Base-by-base conservation (phyloP, 35 echinoderm and acorn worm genomes). In the Diadema setosum region DNA sequence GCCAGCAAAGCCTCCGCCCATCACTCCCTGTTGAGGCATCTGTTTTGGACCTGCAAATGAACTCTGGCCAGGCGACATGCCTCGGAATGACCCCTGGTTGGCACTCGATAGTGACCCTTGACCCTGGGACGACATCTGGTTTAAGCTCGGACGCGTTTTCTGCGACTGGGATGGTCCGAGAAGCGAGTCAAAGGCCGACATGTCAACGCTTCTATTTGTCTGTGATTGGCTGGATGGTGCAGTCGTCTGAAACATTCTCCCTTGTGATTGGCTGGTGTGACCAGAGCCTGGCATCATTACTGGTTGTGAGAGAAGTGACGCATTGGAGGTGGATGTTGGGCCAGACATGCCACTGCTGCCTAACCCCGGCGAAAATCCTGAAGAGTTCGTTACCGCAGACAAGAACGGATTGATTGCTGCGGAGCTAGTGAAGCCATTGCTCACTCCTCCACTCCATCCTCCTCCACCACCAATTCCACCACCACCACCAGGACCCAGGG, bases 111-210 rank as follows among this genome's bases (percentile, higher is more conserved):
- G n/a, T n/a, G n/a, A n/a, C n/a, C n/a, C n/a, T n/a, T n/a, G 32
- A 42, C 57, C 89, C 63, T 92, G 33, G 70, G 65, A 45, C 76
- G 87, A 52, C 93, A 99, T 95, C 46, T 99, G 96, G 80, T 83
- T 95, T 31, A 99, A 45, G 3, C 81, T 83, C 18, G 81, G 82
- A 23, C 82, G 91, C 33, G 93, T 56, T 69, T 90, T 94, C 31
- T 73, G 74, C 17, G 87, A 82, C 3, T 86, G 82, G 33, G 86
- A 82, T 31, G 93, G 87, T 26, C 85, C 89, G 17, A 99, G 80
- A 39, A 99, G 50, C 8, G 70, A 81, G 84, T 99, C 96, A 63
- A 99, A 92, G 44, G 96, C 67, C 11, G 96, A 94, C 74, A 94
- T 81, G 41, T 99, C 93, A 16, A 93, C 48, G 75, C 93, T 97